phyloP scores from a whole-genome alignment of 2,888 invertebrate genomes.

The Eupelmus urozonus region DNA sequence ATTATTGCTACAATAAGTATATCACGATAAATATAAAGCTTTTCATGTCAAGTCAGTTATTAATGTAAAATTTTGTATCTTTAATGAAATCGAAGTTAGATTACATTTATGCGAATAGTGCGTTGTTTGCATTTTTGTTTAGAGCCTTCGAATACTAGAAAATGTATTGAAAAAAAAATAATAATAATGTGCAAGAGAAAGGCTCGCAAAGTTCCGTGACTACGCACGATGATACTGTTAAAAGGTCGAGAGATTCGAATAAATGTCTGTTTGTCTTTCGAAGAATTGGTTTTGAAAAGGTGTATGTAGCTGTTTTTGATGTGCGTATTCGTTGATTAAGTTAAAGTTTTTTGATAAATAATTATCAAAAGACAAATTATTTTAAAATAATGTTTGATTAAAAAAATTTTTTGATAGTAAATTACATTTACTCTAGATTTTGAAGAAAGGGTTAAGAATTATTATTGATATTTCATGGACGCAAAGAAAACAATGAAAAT shows the following conservation, averaged over 20 bases:
- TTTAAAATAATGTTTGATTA: too few species aligned
- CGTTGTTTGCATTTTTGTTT: constrained; percentile 37
- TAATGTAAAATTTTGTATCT: neutral
- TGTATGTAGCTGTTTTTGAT: constrained; percentile 9
- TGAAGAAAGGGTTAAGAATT: too few species aligned
- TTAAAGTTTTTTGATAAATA: too few species aligned
- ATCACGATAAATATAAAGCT: neutral
- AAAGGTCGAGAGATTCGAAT: constrained; percentile 20
- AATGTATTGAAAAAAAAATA: neutral
- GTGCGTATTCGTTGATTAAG: too few species aligned
- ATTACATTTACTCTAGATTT: too few species aligned
- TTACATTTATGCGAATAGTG: neutral
- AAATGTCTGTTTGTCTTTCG: constrained; percentile 39
- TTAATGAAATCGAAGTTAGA: neutral
- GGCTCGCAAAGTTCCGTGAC: constrained; percentile 19
- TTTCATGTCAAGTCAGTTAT: constrained; percentile 8
- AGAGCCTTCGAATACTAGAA: constrained; percentile 8
- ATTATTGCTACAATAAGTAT: neutral
- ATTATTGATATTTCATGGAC: neutral
- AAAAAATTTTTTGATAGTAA: too few species aligned
- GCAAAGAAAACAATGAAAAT: neutral
- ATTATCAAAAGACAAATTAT: too few species aligned
- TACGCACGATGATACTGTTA: constrained; percentile 8
- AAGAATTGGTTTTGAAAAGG: neutral
- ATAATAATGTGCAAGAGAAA: constrained; percentile 10